Conservation (phyloP, 92 coral and sea anemone species). For the Pocillopora grandis region DNA sequence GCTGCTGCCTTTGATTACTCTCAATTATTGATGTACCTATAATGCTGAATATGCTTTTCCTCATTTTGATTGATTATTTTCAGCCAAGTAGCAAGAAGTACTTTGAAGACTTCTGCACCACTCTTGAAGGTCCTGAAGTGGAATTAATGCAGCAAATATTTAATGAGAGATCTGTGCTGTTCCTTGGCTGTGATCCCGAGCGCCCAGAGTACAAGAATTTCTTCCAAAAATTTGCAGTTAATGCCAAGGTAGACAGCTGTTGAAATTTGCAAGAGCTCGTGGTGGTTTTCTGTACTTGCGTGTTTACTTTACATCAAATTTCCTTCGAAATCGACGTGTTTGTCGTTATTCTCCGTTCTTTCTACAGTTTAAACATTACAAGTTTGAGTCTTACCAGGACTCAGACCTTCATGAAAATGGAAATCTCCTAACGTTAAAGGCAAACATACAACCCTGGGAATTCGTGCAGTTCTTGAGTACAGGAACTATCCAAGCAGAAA, state of each 20-base stretch:
- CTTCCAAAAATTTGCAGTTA: slow-evolving; percentile 54
- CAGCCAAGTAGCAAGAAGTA: slow-evolving; percentile 53
- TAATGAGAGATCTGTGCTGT: slow-evolving; percentile 58
- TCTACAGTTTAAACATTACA: slow-evolving; percentile 61
- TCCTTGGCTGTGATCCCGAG: slow-evolving; percentile 56
- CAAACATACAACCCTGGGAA: slow-evolving; percentile 62
- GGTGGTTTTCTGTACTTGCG: background rate
- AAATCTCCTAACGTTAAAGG: slow-evolving; percentile 54
- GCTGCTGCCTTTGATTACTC: background rate
- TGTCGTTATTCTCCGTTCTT: too few species aligned
- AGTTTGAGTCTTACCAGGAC: slow-evolving; percentile 39
- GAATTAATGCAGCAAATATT: slow-evolving; percentile 43
- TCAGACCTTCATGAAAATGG: slow-evolving; percentile 49
- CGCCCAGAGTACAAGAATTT: slow-evolving; percentile 50
- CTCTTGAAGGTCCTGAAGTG: slow-evolving; percentile 48
- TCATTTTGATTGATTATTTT: background rate
- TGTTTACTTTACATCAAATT: background rate
- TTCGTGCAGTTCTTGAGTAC: slow-evolving; percentile 68
- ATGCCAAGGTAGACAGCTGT: slow-evolving; percentile 40
- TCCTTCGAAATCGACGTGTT: background rate
- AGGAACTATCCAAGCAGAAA: slow-evolving; percentile 54
- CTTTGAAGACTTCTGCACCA: slow-evolving; percentile 48
- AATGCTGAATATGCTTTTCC: too few species aligned
- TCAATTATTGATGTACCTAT: too few species aligned
- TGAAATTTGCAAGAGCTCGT: background rate